Conservation (phyloP, 2,888 invertebrate genomes). For the Spialia ferax region DNA sequence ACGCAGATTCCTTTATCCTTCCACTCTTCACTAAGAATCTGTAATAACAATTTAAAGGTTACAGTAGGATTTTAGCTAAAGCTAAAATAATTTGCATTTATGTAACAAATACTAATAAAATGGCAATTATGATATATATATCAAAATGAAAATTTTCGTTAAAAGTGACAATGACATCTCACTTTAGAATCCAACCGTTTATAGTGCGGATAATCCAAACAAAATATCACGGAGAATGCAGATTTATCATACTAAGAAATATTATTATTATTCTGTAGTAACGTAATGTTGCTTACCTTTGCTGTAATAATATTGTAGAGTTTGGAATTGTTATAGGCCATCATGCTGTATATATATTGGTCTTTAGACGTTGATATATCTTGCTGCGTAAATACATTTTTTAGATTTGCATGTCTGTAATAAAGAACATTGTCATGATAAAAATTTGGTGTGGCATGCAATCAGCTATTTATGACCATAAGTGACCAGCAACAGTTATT, state of each 20-base stretch:
- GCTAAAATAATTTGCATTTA: too few species aligned
- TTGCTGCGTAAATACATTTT: constrained; percentile 83
- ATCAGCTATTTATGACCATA: too few species aligned
- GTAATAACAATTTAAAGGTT: constrained; percentile 47
- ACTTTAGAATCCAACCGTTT: too few species aligned
- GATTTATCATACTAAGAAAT: too few species aligned
- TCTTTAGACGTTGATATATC: constrained; percentile 90
- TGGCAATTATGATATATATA: too few species aligned
- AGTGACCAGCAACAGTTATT: too few species aligned
- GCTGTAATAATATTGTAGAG: constrained; percentile 95
- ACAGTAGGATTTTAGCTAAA: neutral
- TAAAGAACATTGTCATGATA: neutral
- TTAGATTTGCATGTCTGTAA: constrained; percentile 77
- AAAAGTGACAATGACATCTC: too few species aligned
- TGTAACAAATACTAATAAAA: too few species aligned
- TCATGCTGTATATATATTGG: constrained; percentile 93
- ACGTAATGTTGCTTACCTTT: constrained; percentile 84
- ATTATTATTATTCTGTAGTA: too few species aligned
- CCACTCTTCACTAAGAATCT: constrained; percentile 87
- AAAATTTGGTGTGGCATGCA: too few species aligned
- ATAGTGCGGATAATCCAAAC: too few species aligned
- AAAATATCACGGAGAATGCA: neutral
- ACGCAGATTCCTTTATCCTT: constrained; percentile 89
- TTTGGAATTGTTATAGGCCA: constrained; percentile 97
- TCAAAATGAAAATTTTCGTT: too few species aligned